These are phyloP conservation scores for Lacerta agilis DNA, from an alignment of 2,797 vertebrate genomes.

Conservation along the genomic window DNA sequence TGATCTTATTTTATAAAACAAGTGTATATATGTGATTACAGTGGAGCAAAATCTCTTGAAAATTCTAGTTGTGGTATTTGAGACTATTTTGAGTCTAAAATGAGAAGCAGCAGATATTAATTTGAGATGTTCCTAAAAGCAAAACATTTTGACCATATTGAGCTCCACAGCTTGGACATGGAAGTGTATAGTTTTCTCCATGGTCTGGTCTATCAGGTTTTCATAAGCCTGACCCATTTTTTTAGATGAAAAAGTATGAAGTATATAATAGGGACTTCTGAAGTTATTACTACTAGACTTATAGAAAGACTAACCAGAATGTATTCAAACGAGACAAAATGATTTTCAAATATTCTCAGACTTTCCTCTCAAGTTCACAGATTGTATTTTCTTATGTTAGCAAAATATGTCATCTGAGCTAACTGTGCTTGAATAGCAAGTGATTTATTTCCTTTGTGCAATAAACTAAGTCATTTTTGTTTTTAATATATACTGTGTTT, in stretches of 20 bases:
- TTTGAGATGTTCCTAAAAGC: background rate
- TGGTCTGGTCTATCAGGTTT: background rate
- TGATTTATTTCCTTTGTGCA: background rate
- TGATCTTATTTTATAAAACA: constrained; percentile 22
- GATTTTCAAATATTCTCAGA: background rate
- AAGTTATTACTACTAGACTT: background rate
- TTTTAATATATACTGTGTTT: background rate
- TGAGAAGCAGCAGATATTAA: background rate
- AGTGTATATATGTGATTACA: background rate
- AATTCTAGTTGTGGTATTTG: background rate
- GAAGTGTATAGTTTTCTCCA: background rate
- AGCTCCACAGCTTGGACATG: background rate
- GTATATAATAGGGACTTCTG: background rate
- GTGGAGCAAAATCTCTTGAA: background rate
- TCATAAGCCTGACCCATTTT: background rate
- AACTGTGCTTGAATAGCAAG: background rate
- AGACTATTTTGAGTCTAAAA: constrained; percentile 25
- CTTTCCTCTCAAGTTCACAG: background rate
- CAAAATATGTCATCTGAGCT: background rate
- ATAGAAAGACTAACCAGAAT: background rate
- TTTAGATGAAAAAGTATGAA: background rate
- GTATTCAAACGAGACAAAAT: background rate
- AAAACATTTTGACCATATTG: background rate
- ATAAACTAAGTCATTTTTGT: background rate
- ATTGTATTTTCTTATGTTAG: background rate